Percentiles rank a stretch among this genome's conserved stretches.
phyloP scores from a whole-genome alignment of 2,113 vertebrate species.

The Menura novaehollandiae region DNA sequence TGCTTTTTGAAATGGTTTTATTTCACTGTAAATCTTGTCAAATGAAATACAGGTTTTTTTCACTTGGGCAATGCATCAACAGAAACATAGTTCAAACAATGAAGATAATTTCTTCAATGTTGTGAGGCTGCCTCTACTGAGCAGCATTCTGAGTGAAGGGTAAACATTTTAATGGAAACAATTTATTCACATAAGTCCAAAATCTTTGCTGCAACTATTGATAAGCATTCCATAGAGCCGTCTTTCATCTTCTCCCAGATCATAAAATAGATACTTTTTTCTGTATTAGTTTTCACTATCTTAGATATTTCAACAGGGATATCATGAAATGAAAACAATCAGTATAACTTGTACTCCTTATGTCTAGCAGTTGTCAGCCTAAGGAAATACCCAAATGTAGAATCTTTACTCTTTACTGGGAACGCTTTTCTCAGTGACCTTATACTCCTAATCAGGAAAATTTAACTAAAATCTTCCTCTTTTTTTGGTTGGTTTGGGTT shows the following conservation, averaged over 20 bases:
- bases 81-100: slow-evolving; percentile 33
- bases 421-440: neutral
- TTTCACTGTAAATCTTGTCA: slow-evolving; percentile 39
- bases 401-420: neutral
- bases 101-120: slow-evolving; percentile 22
- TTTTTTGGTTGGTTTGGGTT: neutral
- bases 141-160: neutral
- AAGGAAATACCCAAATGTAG: neutral
- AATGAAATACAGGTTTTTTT: slow-evolving; percentile 43
- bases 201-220: neutral
- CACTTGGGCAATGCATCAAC: slow-evolving; percentile 10
- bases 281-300: neutral
- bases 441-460: neutral
- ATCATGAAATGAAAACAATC: neutral
- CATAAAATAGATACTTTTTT: neutral
- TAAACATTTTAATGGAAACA: neutral
- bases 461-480: neutral
- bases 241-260: neutral
- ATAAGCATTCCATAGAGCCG: neutral
- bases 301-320: neutral
- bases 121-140: neutral
- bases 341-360: neutral
- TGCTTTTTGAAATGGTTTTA: slow-evolving; percentile 55
- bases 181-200: neutral
- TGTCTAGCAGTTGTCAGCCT: neutral